Evolutionary conservation across 1,140 invertebrate species (phyloP).

Genomic region (Eurosta solidaginis): DNA sequence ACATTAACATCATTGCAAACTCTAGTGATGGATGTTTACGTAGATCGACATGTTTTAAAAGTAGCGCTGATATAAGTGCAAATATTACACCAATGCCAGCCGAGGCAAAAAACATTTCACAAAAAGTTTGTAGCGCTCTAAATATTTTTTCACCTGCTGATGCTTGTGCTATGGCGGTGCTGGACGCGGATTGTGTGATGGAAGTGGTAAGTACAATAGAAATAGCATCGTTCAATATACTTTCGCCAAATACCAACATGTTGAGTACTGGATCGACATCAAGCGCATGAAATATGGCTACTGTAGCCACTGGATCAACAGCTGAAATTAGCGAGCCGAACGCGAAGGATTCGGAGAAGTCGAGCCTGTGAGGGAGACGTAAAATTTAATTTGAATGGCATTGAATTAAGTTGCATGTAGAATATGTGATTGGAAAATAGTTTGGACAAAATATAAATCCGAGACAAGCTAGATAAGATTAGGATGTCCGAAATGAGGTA

Average conservation of each 20-base stretch:
- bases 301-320: conserved; percentile 96
- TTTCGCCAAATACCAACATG: conserved; percentile 99
- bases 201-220: conserved; percentile 96
- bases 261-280: conserved; percentile 95
- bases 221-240: conserved; percentile 97
- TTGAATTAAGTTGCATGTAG: no score
- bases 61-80: conserved; percentile 89
- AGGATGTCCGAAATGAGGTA: no score
- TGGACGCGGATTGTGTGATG: conserved; percentile 65
- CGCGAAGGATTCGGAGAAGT: conserved; percentile 95
- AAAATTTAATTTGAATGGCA: no score
- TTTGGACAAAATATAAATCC: no score
- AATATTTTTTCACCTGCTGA: conserved; percentile 81
- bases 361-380: no score
- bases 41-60: conserved; percentile 95
- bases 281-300: conserved; percentile 97
- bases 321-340: conserved; percentile 97
- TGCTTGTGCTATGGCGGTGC: conserved; percentile 46
- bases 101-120: conserved; percentile 97
- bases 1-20: conserved; percentile 97
- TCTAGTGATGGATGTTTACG: conserved; percentile 97
- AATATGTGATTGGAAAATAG: no score
- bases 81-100: conserved; percentile 95
- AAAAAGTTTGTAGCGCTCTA: conserved; percentile 90
- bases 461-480: no score